Evolutionary conservation across 2,797 vertebrate species (phyloP), one percentile per base, ranked within the genome.

Genomic region (Peromyscus eremicus): DNA sequence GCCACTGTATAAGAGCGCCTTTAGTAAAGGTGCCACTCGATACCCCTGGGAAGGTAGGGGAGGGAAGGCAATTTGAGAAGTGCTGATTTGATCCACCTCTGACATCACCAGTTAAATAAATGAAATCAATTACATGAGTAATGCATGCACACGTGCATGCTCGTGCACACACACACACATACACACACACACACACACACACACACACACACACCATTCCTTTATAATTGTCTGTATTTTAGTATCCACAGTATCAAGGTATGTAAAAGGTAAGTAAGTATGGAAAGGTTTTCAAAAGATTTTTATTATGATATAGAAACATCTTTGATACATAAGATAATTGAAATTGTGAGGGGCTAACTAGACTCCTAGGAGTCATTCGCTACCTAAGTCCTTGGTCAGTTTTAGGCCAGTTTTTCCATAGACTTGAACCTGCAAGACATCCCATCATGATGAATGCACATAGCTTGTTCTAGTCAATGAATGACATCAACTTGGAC

Each of bases 281-380:
- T 66, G n/a, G 70, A 70, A 92, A 62, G 21, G 34, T 85, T 75
- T 17, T 57, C 25, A 43, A 64, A 55, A 40, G 64, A 55, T 86
- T 94, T 95, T 64, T 46, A 76, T 68, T 77, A 37, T 77, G 79
- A 81, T 68, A 87, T 17, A 75, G n/a, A 94, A 93, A 77, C 11
- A 66, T 43, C 84, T 75, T 92, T 77, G 40, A 55, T 75, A 71
- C 76, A 21, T 46, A 88, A 86, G 52, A 52, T 64, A 79, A 84
- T 79, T 95, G 64, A 85, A 55, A 84, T 88, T 88, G 90, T 89
- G 62, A 68, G 46, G 43, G 76, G 92, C 25, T 71, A 80, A 32
- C 25, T 16, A 85, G 71, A n/a, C 76, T 77, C 21, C 17, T 34
- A 66, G 32, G 46, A 76, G 37, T 66, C 57, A 62, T 37, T 52